These are phyloP conservation scores for Ptychoptera contaminata DNA, from an alignment of 2,888 invertebrate species.

Conservation along the genomic window DNA sequence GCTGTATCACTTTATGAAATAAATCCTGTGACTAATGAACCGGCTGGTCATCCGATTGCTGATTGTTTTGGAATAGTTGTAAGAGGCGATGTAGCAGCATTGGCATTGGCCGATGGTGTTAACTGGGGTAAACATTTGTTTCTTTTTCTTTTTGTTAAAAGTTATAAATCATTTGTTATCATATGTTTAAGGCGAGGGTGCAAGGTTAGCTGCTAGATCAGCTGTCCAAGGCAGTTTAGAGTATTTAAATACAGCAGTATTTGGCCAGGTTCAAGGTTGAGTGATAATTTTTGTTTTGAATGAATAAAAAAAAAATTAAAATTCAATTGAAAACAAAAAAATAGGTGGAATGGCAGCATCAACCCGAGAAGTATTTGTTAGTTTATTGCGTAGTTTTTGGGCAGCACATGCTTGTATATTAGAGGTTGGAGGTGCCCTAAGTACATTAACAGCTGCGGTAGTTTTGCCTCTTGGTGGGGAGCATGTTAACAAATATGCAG, in stretches of 20 bases:
- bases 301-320: not conserved
- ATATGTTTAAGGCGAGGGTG: conserved; percentile 51
- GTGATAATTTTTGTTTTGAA: conserved; percentile 6
- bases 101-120: conserved; percentile 77
- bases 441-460: conserved; percentile 68
- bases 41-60: conserved; percentile 69
- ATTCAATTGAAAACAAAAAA: conserved; percentile 3
- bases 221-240: conserved; percentile 74
- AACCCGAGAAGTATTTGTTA: conserved; percentile 58
- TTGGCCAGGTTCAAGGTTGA: conserved; percentile 22
- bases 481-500: conserved; percentile 38
- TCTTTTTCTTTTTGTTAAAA: conserved; percentile 1
- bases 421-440: conserved; percentile 65
- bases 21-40: conserved; percentile 56
- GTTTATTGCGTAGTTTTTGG: conserved; percentile 63
- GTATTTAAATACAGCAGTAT: conserved; percentile 60
- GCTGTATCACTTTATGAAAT: conserved; percentile 65
- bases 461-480: conserved; percentile 40
- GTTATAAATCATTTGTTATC: conserved; percentile 5
- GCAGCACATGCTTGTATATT: conserved; percentile 73
- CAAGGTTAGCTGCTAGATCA: conserved; percentile 67
- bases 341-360: conserved; percentile 28
- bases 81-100: conserved; percentile 53
- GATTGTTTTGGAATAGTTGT: conserved; percentile 70
- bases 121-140: conserved; percentile 57